These are phyloP conservation scores for Oreocharis arfaki DNA, from an alignment of 2,113 vertebrate species.

Conservation along the genomic window DNA sequence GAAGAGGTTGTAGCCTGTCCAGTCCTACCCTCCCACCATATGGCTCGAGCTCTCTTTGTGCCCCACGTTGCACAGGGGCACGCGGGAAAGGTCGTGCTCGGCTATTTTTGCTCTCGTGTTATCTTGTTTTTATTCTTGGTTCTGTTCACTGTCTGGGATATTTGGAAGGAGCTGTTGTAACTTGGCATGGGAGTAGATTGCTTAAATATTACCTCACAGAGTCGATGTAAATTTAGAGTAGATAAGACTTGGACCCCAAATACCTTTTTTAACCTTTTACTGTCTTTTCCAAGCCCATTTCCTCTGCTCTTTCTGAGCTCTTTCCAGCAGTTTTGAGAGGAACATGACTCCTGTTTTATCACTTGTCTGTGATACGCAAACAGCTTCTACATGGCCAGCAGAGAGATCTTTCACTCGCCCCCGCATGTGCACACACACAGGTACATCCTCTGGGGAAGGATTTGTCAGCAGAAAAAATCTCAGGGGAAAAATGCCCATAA, in stretches of 20 bases:
- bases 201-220: slow-evolving; percentile 18
- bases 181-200: background rate
- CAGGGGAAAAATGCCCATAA: background rate
- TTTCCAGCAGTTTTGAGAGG: background rate
- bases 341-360: background rate
- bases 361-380: background rate
- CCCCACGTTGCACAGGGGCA: background rate
- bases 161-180: slow-evolving; percentile 16
- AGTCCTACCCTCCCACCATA: background rate
- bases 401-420: background rate
- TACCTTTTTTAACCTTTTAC: background rate
- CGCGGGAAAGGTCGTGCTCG: accelerated
- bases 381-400: background rate
- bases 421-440: no score
- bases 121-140: background rate
- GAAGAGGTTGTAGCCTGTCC: background rate
- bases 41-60: background rate
- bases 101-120: background rate
- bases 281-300: background rate
- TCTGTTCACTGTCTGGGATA: background rate
- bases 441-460: background rate
- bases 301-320: background rate
- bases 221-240: background rate
- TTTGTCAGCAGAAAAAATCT: background rate
- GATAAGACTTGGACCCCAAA: background rate